Conservation (phyloP, 2,113 vertebrate species). For the Bettongia penicillata region DNA sequence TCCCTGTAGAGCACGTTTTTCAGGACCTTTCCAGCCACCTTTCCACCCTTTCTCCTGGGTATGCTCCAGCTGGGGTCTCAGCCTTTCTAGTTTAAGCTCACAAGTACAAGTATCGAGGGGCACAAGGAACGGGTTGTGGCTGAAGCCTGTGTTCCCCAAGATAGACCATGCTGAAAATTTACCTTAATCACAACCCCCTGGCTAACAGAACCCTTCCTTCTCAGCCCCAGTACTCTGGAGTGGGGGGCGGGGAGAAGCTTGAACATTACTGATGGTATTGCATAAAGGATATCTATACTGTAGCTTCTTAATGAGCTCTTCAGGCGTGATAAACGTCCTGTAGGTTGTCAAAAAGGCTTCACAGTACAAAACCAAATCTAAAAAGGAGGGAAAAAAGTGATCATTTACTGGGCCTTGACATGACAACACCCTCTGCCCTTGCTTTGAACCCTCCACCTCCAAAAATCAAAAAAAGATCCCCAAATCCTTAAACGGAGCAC, state of each 20-base stretch:
- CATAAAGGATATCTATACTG: conserved; percentile 98
- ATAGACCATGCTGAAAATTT: neutral
- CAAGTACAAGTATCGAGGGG: neutral
- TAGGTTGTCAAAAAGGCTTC: conserved; percentile 99
- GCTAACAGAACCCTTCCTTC: neutral
- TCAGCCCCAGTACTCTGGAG: neutral
- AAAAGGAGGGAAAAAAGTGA: conserved; percentile 13
- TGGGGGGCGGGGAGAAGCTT: neutral
- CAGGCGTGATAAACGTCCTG: conserved; percentile 96
- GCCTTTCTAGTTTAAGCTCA: neutral
- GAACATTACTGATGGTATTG: neutral
- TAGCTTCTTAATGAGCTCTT: conserved; percentile 98
- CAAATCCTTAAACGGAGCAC: neutral
- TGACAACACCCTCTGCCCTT: neutral
- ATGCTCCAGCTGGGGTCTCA: neutral
- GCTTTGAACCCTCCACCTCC: neutral
- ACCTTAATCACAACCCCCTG: neutral
- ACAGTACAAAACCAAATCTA: conserved; percentile 98
- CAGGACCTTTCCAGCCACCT: neutral
- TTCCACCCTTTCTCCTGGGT: neutral
- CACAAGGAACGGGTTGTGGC: neutral
- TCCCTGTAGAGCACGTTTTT: neutral
- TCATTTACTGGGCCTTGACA: neutral
- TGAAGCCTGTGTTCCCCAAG: neutral
- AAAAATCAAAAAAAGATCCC: neutral